phyloP scores from a whole-genome alignment of 2,797 vertebrate species.

The Epinephelus awoara region DNA sequence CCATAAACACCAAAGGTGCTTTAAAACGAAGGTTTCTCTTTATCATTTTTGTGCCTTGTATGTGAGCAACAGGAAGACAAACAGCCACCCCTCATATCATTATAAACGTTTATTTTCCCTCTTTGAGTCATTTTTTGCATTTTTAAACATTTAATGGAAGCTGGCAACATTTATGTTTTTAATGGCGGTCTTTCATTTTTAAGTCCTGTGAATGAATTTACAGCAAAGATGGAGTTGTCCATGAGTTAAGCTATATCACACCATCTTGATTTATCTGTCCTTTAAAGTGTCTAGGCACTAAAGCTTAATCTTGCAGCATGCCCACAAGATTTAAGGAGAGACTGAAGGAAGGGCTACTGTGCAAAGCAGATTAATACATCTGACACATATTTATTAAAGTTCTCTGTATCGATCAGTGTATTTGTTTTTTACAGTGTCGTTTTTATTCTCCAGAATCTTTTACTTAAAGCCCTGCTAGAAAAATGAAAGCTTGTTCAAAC shows the following conservation, averaged over 20 bases:
- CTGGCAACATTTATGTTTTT: constrained; percentile 44
- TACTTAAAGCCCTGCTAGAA: constrained; percentile 9
- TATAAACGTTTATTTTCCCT: constrained; percentile 21
- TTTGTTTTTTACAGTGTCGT: constrained; percentile 32
- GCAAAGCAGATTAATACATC: constrained; percentile 47
- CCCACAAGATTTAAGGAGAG: constrained; percentile 33
- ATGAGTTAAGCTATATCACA: constrained; percentile 12
- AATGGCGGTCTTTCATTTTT: constrained; percentile 34
- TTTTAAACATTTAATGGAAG: constrained; percentile 46
- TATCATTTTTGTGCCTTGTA: constrained; percentile 90
- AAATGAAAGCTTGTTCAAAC: constrained; percentile 16
- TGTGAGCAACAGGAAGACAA: constrained; percentile 85
- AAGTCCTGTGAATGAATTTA: constrained; percentile 33
- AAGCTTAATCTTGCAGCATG: constrained; percentile 28
- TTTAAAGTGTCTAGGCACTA: constrained; percentile 16
- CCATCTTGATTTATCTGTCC: constrained; percentile 21
- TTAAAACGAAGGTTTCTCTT: constrained; percentile 88
- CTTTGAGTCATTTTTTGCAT: constrained; percentile 40
- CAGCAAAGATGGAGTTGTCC: constrained; percentile 30
- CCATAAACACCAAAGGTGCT: constrained; percentile 91
- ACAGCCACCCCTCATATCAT: constrained; percentile 67
- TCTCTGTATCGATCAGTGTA: constrained; percentile 31
- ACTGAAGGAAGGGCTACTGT: constrained; percentile 61
- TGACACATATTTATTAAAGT: constrained; percentile 56
- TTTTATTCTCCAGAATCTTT: constrained; percentile 29